Evolutionary conservation across 2,113 vertebrate genomes (phyloP).

Genomic region (Leptosomus discolor): DNA sequence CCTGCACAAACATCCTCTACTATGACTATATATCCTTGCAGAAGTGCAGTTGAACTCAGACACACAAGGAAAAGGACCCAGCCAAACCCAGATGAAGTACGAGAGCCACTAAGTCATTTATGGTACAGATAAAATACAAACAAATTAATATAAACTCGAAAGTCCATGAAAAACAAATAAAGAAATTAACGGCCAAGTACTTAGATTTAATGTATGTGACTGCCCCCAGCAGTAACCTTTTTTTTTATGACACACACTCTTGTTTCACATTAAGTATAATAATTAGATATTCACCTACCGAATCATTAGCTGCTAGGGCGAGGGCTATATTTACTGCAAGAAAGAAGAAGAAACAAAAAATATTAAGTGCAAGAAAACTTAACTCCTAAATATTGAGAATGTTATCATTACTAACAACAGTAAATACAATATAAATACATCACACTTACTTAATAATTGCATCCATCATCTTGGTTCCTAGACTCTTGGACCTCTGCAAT

Average conservation of each 20-base stretch:
- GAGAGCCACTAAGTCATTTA: not conserved
- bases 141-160: not conserved
- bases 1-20: not conserved
- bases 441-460: not conserved
- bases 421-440: not conserved
- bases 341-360: not conserved
- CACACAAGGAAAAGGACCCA: not conserved
- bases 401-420: not conserved
- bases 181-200: not conserved
- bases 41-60: not conserved
- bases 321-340: slow-evolving; percentile 93
- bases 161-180: not conserved
- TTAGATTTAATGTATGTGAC: not conserved
- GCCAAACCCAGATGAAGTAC: not conserved
- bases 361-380: slow-evolving; percentile 7
- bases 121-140: not conserved
- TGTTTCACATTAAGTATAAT: not conserved
- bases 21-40: not conserved
- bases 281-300: slow-evolving; percentile 75
- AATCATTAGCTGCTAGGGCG: slow-evolving; percentile 84
- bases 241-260: not conserved
- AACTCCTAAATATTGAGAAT: not conserved
- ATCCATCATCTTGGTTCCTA: not conserved
- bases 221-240: not conserved
- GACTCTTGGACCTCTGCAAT: not conserved